Evolutionary conservation across 1,140 invertebrate species (phyloP).

Genomic region (Neodiprion fabricii): DNA sequence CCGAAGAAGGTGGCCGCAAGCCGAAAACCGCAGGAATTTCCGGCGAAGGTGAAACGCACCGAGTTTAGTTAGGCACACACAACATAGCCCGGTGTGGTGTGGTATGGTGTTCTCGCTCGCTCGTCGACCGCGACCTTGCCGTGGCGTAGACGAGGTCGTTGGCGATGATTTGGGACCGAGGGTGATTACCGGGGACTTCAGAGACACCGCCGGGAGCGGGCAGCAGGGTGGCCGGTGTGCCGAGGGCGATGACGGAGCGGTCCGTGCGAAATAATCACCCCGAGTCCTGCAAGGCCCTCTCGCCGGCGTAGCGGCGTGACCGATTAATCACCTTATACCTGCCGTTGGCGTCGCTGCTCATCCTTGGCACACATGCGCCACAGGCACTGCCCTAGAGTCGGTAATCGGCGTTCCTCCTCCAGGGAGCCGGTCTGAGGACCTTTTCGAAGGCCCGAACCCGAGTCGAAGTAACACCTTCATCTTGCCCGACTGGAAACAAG

Average conservation of each 20-base stretch:
- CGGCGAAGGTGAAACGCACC: neutral
- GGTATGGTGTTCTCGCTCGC: neutral
- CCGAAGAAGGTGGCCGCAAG: neutral
- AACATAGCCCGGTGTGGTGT: neutral
- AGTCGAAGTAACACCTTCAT: no score
- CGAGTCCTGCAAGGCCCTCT: slow-evolving; percentile 25
- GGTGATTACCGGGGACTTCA: slow-evolving; percentile 25
- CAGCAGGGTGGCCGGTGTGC: slow-evolving; percentile 11
- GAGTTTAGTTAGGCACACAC: neutral
- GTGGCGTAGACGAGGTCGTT: slow-evolving; percentile 30
- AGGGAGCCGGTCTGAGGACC: neutral
- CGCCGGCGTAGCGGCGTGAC: slow-evolving; percentile 18
- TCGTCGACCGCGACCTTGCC: slow-evolving; percentile 35
- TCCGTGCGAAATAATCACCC: slow-evolving; percentile 49
- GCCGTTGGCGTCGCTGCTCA: slow-evolving; percentile 26
- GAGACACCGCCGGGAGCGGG: slow-evolving; percentile 46
- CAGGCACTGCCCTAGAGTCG: slow-evolving; percentile 17
- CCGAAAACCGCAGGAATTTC: slow-evolving; percentile 8
- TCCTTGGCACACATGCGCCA: slow-evolving; percentile 26
- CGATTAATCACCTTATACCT: slow-evolving; percentile 24
- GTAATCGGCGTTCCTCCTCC: slow-evolving; percentile 10
- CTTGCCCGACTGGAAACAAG: no score
- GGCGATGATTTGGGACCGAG: slow-evolving; percentile 23
- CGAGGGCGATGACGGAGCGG: slow-evolving; percentile 47
- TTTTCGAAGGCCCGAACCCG: no score